Evolutionary conservation across 2,113 vertebrate species (phyloP), one percentile per base, ranked within the genome.

Genomic region (Vidua chalybeata): DNA sequence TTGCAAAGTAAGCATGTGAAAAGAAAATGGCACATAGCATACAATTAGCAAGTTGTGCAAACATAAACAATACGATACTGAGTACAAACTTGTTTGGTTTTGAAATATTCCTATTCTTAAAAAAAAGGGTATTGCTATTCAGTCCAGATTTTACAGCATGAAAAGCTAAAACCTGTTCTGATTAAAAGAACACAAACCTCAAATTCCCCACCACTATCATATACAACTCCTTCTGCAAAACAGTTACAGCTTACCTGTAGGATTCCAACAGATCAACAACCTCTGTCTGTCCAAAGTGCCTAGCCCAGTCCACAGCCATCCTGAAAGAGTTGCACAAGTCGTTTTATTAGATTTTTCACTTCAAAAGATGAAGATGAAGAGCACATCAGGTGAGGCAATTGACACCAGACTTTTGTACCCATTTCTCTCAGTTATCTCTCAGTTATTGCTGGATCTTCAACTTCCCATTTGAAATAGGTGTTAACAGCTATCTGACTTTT

Each of bases 281-380:
- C 31, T 99, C 99, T 15, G 95, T 95, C 75, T 99, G 99, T 41
- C 98, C 97, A 94, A 99, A 99, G 82, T 95, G 98, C 94, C 97
- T 98, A 46, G 99, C 99, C 98, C 99, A 99, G 97, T 99, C 99
- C 64, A 99, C 96, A 84, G 99, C 98, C 43, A 97, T 99, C 99
- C 99, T 99, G 80, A 61, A 95, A 97, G 66, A 97, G 93, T 90
- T 80, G 91, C n/a, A 94, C 43, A 93, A 37, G 48, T 51, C 37
- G 56, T 51, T 56, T 78, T 10, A 80, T 6, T 58, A 10, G 4
- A 39, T 46, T 52, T 59, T 56, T 66, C 45, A 52, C n/a, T 72
- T 89, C 49, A 35, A n/a, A 78, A 86, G 27, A 68, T 1, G 2
- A 26, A 12, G 1, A 55, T 1, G 10, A 74, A 54, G 6, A 68